Evolutionary conservation across 1,140 invertebrate species (phyloP), one percentile per base, ranked within the genome.

Genomic region (Hylaeus anthracinus): DNA sequence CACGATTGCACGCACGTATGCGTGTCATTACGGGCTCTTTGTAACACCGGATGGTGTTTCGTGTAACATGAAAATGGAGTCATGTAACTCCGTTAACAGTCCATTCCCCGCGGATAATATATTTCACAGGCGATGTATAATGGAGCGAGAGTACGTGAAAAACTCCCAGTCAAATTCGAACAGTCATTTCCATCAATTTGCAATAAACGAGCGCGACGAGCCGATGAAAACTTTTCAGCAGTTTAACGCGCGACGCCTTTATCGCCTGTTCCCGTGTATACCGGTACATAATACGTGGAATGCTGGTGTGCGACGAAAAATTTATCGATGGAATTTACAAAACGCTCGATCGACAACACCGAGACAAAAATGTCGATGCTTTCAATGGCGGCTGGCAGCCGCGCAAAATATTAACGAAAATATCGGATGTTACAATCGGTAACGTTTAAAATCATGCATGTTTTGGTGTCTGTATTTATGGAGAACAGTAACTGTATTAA

Each of bases 41-140:
- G 86, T 84, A 87, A 86, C 80, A 78, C 73, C 65, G 71, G 74
- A 83, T 77, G 85, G 84, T 86, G 86, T 87, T 87, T 84, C 85
- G 81, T 81, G 85, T 87, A 87, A 87, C 85, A 73, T 67, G 85
- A 87, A 87, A 87, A 87, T 86, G 85, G 85, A 86, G 86, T 87
- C 85, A 77, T 86, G 86, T 87, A 87, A 87, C 86, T 80, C 85
- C 58, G 84, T 86, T 87, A 87, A 75, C 86, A 84, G 73, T 86
- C 85, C 86, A 86, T 87, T 87, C 86, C 72, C 76, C 81, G 73
- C 53, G 82, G 81, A 87, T 87, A 87, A 87, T 84, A 82, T 85
- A 83, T 86, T 87, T 86, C 85, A 79, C 86, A 63, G 63, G 80
- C 80, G 63, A 79, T 70, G 74, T 82, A 78, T 82, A 82, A 82